These are phyloP conservation scores for Ips typographus DNA, from an alignment of 1,140 invertebrate species.

Conservation along the genomic window DNA sequence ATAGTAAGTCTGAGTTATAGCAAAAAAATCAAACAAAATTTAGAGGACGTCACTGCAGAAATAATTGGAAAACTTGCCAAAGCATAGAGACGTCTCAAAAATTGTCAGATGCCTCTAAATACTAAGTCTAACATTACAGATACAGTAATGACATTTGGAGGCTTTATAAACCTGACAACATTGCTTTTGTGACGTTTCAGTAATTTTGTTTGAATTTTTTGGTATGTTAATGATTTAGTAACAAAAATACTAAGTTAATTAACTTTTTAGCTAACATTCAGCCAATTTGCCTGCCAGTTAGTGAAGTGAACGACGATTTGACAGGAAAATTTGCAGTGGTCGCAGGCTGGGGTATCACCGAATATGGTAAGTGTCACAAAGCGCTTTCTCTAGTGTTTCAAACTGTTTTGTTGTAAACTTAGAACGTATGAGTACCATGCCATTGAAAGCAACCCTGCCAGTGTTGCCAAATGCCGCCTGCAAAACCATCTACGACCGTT, in stretches of 20 bases:
- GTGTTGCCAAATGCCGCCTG: slow-evolving; percentile 35
- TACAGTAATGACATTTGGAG: no score
- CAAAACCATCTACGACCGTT: slow-evolving; percentile 32
- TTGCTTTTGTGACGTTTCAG: not conserved
- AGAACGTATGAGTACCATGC: slow-evolving; percentile 18
- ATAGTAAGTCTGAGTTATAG: slow-evolving; percentile 20
- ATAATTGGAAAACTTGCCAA: not conserved
- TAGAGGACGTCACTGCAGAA: not conserved
- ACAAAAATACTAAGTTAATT: not conserved
- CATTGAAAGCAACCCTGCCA: slow-evolving; percentile 34
- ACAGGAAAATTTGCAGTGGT: slow-evolving; percentile 39
- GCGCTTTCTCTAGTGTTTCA: no score
- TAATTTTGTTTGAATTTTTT: no score
- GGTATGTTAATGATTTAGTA: not conserved
- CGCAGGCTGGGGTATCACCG: slow-evolving; percentile 48
- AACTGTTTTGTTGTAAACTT: no score
- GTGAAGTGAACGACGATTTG: slow-evolving; percentile 34
- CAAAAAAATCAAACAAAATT: no score
- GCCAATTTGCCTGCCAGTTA: slow-evolving; percentile 61
- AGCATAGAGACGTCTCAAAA: not conserved
- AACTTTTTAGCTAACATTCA: slow-evolving; percentile 53
- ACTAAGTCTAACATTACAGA: no score
- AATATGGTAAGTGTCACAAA: slow-evolving; percentile 32
- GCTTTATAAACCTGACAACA: not conserved
- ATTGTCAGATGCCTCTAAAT: not conserved